These are phyloP conservation scores for Eilema sororculum DNA, from an alignment of 2,888 invertebrate genomes.

Conservation along the genomic window DNA sequence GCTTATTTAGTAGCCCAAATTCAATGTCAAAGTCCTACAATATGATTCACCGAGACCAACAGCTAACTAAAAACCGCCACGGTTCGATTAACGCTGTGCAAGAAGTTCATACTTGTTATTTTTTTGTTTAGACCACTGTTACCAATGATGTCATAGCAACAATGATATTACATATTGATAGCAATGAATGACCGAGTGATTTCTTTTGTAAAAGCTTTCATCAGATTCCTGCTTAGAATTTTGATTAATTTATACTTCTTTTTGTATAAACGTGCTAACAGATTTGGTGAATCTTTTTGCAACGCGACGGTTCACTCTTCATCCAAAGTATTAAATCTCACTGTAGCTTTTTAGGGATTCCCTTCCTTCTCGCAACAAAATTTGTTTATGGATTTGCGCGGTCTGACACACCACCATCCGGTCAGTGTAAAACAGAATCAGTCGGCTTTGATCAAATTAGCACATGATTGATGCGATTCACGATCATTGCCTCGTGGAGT, in stretches of 20 bases:
- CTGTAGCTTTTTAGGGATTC: background rate
- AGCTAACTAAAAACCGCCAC: slow-evolving; percentile 49
- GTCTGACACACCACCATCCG: background rate
- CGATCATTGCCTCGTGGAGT: background rate
- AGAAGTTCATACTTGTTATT: slow-evolving; percentile 52
- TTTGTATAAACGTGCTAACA: background rate
- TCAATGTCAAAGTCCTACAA: slow-evolving; percentile 62
- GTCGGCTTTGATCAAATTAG: background rate
- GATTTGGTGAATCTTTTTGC: background rate
- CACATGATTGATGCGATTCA: background rate
- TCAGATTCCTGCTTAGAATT: background rate
- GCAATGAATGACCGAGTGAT: slow-evolving; percentile 39
- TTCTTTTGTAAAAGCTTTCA: slow-evolving; percentile 22
- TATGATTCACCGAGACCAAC: slow-evolving; percentile 49
- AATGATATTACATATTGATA: no score
- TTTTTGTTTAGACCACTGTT: slow-evolving; percentile 61
- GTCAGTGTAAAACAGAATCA: background rate
- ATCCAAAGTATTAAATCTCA: background rate
- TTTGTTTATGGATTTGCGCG: background rate
- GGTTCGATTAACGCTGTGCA: slow-evolving; percentile 58
- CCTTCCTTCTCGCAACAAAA: background rate
- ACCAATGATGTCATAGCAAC: slow-evolving; percentile 71
- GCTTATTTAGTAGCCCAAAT: slow-evolving; percentile 43
- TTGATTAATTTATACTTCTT: slow-evolving; percentile 8
- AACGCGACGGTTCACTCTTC: background rate